phyloP scores from a whole-genome alignment of 2,797 vertebrate genomes.

The Hephaestus fuliginosus region DNA sequence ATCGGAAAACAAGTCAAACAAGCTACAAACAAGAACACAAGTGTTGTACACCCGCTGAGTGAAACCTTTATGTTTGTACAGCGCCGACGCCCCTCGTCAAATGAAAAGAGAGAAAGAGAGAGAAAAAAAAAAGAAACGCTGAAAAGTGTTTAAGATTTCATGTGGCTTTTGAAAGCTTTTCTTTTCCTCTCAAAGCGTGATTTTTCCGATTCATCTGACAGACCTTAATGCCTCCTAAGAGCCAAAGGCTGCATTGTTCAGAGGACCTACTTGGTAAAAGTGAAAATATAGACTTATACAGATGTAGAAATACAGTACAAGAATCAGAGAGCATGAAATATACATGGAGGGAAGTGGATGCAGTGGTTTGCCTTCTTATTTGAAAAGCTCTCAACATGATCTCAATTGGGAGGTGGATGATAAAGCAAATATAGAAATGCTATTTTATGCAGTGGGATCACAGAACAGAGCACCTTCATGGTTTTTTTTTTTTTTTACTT shows the following conservation, averaged over 20 bases:
- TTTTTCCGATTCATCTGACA: slow-evolving; percentile 72
- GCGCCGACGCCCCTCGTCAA: slow-evolving; percentile 1
- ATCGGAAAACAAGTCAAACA: slow-evolving; percentile 38
- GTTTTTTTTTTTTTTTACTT: neutral
- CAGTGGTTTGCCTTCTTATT: slow-evolving; percentile 64
- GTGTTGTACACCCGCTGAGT: neutral
- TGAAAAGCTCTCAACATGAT: slow-evolving; percentile 78
- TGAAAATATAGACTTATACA: slow-evolving; percentile 76
- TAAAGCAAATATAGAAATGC: slow-evolving; percentile 72
- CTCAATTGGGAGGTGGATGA: slow-evolving; percentile 68
- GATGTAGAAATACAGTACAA: slow-evolving; percentile 78
- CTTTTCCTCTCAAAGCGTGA: slow-evolving; percentile 57
- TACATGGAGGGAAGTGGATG: slow-evolving; percentile 77
- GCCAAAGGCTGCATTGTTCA: slow-evolving; percentile 76
- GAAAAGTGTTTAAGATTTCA: slow-evolving; percentile 83
- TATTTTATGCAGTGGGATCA: slow-evolving; percentile 48
- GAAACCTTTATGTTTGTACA: slow-evolving; percentile 38
- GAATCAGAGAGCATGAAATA: slow-evolving; percentile 81
- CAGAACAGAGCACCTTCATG: slow-evolving; percentile 31
- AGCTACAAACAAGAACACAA: slow-evolving; percentile 33
- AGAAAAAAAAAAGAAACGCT: slow-evolving; percentile 18
- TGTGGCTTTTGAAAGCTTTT: slow-evolving; percentile 78
- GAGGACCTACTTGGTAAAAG: slow-evolving; percentile 50
- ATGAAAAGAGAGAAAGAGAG: slow-evolving; percentile 24
- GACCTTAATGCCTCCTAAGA: slow-evolving; percentile 78